A percentile compares a stretch with the other conserved stretches of the same genome.
These are phyloP conservation scores for Meteorus sp. DNA, from an alignment of 1,140 invertebrate species.

Conservation along the genomic window DNA sequence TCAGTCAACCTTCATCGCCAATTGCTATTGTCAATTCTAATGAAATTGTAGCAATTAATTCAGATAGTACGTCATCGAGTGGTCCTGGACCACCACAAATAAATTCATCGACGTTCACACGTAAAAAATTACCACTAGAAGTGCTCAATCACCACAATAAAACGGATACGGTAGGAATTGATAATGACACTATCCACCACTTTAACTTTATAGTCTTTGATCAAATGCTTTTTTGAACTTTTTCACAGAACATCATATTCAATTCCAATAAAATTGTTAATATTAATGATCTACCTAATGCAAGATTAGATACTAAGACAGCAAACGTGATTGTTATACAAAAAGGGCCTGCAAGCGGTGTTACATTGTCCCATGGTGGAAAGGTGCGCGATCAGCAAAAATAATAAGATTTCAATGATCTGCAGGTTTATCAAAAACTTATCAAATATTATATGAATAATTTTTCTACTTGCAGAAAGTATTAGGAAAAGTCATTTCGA, in stretches of 20 bases:
- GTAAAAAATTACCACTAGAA: conserved; percentile 39
- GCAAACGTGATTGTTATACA: conserved; percentile 52
- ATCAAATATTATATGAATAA: background rate
- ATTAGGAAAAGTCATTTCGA: conserved; percentile 51
- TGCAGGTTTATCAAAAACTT: background rate
- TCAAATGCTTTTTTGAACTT: conserved; percentile 18
- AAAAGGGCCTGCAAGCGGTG: conserved; percentile 46
- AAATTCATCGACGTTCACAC: conserved; percentile 30
- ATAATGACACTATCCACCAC: no score
- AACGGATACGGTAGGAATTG: no score
- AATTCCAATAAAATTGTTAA: conserved; percentile 43
- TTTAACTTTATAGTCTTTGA: no score
- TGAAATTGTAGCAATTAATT: conserved; percentile 31
- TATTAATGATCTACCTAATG: conserved; percentile 37
- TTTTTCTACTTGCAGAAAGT: conserved; percentile 42
- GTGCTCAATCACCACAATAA: conserved; percentile 37
- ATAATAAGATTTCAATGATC: background rate
- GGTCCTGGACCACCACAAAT: conserved; percentile 43
- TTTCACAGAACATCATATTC: conserved; percentile 37
- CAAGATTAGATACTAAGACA: conserved; percentile 43
- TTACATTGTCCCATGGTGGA: conserved; percentile 50
- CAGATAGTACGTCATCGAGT: conserved; percentile 36
- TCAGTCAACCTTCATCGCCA: background rate
- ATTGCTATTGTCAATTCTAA: conserved; percentile 31
- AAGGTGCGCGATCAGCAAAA: conserved; percentile 39